phyloP scores from a whole-genome alignment of 2,113 vertebrate species.

The Sardina pilchardus region DNA sequence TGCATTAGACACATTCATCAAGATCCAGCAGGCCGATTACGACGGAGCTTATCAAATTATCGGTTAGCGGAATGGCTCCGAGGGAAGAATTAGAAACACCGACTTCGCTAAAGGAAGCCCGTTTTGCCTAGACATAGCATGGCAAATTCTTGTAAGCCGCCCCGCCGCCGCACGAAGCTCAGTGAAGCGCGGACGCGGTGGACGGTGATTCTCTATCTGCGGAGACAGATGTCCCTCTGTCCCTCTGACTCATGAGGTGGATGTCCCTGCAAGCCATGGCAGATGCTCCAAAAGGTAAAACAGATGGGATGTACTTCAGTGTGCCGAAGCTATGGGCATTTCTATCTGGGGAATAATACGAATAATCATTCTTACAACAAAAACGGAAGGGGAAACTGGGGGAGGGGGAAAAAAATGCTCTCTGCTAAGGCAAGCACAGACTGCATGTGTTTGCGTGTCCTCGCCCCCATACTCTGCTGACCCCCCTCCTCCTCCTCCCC shows the following conservation, averaged over 20 bases:
- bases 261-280: conserved; percentile 72
- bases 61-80: conserved; percentile 68
- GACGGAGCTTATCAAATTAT: conserved; percentile 76
- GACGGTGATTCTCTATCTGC: conserved; percentile 72
- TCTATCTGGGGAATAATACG: conserved; percentile 57
- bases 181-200: conserved; percentile 67
- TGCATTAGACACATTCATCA: conserved; percentile 73
- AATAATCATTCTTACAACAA: conserved; percentile 58
- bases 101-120: conserved; percentile 65
- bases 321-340: conserved; percentile 59
- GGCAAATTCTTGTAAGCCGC: conserved; percentile 70
- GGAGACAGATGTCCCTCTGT: conserved; percentile 76
- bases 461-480: not conserved
- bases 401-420: not conserved
- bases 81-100: conserved; percentile 72
- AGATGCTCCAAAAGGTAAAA: conserved; percentile 77
- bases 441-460: conserved; percentile 13
- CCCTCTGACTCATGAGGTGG: conserved; percentile 69
- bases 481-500: not conserved
- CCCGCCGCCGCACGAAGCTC: conserved; percentile 67
- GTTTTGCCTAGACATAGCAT: conserved; percentile 72
- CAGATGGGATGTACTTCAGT: conserved; percentile 71
- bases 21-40: conserved; percentile 71
- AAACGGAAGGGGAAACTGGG: not conserved
- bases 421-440: not conserved